Percentiles rank a stretch among this genome's conserved stretches.
Evolutionary conservation across 2,113 vertebrate genomes (phyloP).

Genomic region (Orycteropus afer): DNA sequence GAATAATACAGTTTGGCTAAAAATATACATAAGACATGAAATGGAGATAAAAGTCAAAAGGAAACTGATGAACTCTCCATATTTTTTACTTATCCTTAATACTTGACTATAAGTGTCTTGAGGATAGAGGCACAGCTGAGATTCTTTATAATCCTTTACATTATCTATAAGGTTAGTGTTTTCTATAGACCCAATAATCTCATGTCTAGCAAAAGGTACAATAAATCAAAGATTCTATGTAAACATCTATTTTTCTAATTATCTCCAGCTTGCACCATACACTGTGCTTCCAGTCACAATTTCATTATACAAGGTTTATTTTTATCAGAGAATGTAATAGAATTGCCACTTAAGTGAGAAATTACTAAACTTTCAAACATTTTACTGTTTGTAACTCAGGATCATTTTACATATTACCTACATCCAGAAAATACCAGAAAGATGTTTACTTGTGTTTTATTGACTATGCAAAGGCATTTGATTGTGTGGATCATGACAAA

Average conservation of each 20-base stretch:
- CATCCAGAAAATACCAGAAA: too few species aligned
- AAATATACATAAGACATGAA: neutral
- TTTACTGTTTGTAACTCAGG: neutral
- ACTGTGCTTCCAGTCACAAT: neutral
- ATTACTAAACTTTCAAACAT: neutral
- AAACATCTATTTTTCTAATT: neutral
- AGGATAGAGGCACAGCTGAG: neutral
- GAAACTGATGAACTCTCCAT: neutral
- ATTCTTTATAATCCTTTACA: conserved; percentile 18
- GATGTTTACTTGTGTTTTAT: too few species aligned
- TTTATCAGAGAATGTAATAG: neutral
- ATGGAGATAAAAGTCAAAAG: neutral
- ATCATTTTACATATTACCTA: neutral
- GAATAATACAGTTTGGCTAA: neutral
- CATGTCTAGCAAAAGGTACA: neutral
- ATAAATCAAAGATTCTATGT: neutral
- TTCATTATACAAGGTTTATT: neutral
- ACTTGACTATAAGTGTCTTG: neutral
- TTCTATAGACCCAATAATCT: conserved; percentile 15
- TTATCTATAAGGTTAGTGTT: conserved; percentile 1
- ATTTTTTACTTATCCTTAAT: neutral
- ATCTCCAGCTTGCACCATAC: neutral
- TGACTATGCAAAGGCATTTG: too few species aligned
- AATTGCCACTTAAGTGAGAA: neutral
- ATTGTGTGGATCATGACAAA: too few species aligned